These are phyloP conservation scores for Eleutherodactylus coqui DNA, from an alignment of 2,797 vertebrate species.

Conservation along the genomic window DNA sequence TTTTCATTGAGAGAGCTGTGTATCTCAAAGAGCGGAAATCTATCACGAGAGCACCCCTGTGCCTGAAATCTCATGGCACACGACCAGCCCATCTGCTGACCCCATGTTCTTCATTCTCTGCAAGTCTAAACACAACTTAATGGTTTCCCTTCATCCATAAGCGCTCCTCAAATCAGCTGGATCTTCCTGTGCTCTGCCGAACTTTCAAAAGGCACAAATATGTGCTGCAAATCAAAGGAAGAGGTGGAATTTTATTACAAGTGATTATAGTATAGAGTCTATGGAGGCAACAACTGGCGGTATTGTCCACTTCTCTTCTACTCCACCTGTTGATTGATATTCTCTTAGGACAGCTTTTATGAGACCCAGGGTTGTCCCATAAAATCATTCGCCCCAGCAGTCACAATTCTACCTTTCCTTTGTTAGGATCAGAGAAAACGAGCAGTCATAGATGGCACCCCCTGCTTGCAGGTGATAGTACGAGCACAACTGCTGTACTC, in stretches of 20 bases:
- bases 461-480: too few relatives aligned
- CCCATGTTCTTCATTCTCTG: conserved; percentile 41
- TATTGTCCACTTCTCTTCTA: too few relatives aligned
- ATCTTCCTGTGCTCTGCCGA: not conserved
- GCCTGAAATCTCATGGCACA: conserved; percentile 57
- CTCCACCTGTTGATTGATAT: too few relatives aligned
- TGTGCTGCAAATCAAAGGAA: not conserved
- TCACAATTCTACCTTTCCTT: too few relatives aligned
- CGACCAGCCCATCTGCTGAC: conserved; percentile 54
- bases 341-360: too few relatives aligned
- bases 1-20: conserved; percentile 37
- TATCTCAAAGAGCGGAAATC: conserved; percentile 34
- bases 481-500: too few relatives aligned
- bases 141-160: conserved; percentile 28
- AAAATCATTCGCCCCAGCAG: too few relatives aligned
- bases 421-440: too few relatives aligned
- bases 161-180: not conserved
- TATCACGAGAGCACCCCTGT: conserved; percentile 54
- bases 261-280: not conserved
- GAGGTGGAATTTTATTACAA: too few relatives aligned
- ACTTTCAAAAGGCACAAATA: not conserved
- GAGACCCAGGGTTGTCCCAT: too few relatives aligned
- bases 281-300: too few relatives aligned
- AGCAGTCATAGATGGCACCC: too few relatives aligned
- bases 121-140: conserved; percentile 42